Percentiles rank a stretch among this genome's conserved stretches.
phyloP scores from a whole-genome alignment of 2,113 vertebrate species.

The Hiodon tergisus region DNA sequence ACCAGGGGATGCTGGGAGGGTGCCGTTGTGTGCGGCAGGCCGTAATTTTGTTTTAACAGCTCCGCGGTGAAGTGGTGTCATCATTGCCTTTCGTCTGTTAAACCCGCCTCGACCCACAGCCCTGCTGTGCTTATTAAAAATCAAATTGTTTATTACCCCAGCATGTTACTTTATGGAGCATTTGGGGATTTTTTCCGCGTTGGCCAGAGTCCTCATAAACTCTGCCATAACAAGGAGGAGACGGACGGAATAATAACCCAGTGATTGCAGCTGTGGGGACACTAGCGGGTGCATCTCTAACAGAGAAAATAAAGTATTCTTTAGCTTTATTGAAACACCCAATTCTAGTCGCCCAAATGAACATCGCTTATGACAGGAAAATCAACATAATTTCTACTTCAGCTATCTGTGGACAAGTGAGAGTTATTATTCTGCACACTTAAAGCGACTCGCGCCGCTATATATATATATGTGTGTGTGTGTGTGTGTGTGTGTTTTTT shows the following conservation, averaged over 20 bases:
- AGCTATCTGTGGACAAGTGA: slow-evolving; percentile 28
- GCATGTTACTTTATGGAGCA: slow-evolving; percentile 36
- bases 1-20: slow-evolving; percentile 10
- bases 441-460: slow-evolving; percentile 18
- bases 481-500: neutral
- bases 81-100: slow-evolving; percentile 35
- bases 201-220: slow-evolving; percentile 46
- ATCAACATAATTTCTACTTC: slow-evolving; percentile 37
- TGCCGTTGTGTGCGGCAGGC: slow-evolving; percentile 6
- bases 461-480: neutral
- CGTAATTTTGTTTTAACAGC: slow-evolving; percentile 41
- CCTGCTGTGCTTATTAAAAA: slow-evolving; percentile 53
- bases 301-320: slow-evolving; percentile 52
- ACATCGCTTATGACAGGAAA: slow-evolving; percentile 36
- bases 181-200: slow-evolving; percentile 34
- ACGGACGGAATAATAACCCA: slow-evolving; percentile 36
- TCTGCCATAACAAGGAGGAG: slow-evolving; percentile 45
- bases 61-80: slow-evolving; percentile 40
- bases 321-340: slow-evolving; percentile 52
- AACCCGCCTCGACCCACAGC: slow-evolving; percentile 25
- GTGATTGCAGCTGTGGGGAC: slow-evolving; percentile 38
- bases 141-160: slow-evolving; percentile 46
- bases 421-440: slow-evolving; percentile 24
- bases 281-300: slow-evolving; percentile 35
- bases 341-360: slow-evolving; percentile 38